Percentiles rank a stretch among this genome's conserved stretches.
phyloP scores from a whole-genome alignment of 2,888 invertebrate species.

The Dendrolimus pini region DNA sequence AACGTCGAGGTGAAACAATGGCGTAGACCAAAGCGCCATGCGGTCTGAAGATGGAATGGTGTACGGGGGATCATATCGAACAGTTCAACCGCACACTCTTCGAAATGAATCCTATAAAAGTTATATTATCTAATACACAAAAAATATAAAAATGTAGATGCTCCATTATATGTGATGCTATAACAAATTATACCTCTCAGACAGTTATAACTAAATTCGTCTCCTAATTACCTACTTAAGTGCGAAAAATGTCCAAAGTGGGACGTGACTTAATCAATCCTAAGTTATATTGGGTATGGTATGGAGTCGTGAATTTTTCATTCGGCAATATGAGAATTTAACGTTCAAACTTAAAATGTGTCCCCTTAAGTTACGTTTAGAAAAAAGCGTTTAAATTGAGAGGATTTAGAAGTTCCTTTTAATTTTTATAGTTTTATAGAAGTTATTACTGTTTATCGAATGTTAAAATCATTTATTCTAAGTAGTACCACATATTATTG shows the following conservation, averaged over 20 bases:
- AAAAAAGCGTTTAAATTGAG: conserved; percentile 27
- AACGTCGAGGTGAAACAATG: too few relatives aligned
- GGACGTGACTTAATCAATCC: conserved; percentile 53
- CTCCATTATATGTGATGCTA: background rate
- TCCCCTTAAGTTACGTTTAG: conserved; percentile 46
- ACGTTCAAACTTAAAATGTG: conserved; percentile 64
- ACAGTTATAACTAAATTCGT: background rate
- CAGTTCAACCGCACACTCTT: too few relatives aligned
- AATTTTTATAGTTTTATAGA: conserved; percentile 1
- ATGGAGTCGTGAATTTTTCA: conserved; percentile 49
- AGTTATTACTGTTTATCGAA: background rate
- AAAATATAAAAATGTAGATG: too few relatives aligned
- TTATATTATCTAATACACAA: too few relatives aligned
- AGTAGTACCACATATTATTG: too few relatives aligned
- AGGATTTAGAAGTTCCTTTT: conserved; percentile 3
- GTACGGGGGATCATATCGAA: too few relatives aligned
- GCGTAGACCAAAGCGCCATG: too few relatives aligned
- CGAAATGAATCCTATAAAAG: too few relatives aligned
- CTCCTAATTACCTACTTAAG: conserved; percentile 1
- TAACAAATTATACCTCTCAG: background rate
- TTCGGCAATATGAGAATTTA: conserved; percentile 39
- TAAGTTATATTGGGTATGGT: conserved; percentile 42
- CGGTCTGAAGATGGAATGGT: too few relatives aligned
- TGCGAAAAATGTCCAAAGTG: conserved; percentile 7
- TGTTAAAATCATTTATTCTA: too few relatives aligned